Evolutionary conservation across 23 tunicate genomes (phyloP), one percentile per base, ranked within the genome.

Genomic region (Phallusia fumigata): DNA sequence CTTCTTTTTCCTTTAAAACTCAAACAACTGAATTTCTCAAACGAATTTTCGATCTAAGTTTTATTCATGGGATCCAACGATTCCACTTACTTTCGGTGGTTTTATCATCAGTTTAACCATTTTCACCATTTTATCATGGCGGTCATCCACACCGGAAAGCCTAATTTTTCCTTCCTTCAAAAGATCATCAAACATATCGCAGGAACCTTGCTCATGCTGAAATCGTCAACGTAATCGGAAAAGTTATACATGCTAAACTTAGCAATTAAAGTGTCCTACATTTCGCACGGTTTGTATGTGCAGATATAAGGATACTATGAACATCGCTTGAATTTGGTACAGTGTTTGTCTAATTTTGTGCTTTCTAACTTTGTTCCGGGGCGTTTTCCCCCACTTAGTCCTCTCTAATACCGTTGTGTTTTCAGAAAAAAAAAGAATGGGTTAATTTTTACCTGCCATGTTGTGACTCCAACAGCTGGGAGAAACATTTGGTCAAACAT

Each of bases 401-500:
- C 15, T 51, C 58, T 58, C 26, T 8, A 58, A 58, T 6, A 58
- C 69, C 3, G 13, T 24, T 58, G 11, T 21, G 28, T 58, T 24
- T 58, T 22, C 15, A 21, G 8, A 58, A 58, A 22, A 58, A 58
- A 5, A 24, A 21, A 11, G 69, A 58, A 40, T 3, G 47, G 5
- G 5, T 10, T 3, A 3, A 40, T 10, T 40, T 40, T 58, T 13
- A 8, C 11, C 69, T 58, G 8, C 16, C 69, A 13, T 6, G 8
- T 24, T 3, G 2, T 58, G 1, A 8, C 64, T 26, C 73, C 65
- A 28, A 78, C 44, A n/a, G 76, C 76, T 0, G 89, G 81, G 26
- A 93, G 33, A 53, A 93, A 88, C 74, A 53, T 82, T 6, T 47
- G 32, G 84, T 93, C 98, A 65, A 88, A 93, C 93, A 93, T 78